Conservation (phyloP, 2,888 invertebrate species). For the Melanophora roralis region DNA sequence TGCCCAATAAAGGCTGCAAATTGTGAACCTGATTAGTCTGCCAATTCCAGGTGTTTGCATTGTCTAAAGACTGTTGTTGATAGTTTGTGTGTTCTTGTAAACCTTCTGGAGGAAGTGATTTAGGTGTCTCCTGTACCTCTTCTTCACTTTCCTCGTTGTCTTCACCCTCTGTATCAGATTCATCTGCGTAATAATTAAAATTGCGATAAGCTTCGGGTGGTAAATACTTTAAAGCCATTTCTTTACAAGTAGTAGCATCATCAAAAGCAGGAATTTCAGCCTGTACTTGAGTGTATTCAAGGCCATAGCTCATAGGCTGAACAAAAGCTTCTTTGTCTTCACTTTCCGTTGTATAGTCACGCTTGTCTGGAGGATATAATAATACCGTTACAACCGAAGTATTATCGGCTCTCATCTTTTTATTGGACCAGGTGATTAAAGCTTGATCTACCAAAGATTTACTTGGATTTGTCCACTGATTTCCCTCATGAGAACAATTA, state of each 20-base stretch:
- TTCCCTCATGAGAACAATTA: slow-evolving; percentile 64
- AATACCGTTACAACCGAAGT: slow-evolving; percentile 94
- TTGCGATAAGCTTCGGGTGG: slow-evolving; percentile 72
- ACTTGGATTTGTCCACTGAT: slow-evolving; percentile 91
- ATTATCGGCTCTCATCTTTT: slow-evolving; percentile 95
- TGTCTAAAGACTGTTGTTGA: not conserved
- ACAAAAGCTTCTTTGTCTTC: slow-evolving; percentile 51
- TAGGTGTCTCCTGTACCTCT: slow-evolving; percentile 24
- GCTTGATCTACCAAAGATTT: slow-evolving; percentile 91
- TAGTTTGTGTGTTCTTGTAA: slow-evolving; percentile 20
- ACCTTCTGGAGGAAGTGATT: not conserved
- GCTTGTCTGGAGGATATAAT: slow-evolving; percentile 89
- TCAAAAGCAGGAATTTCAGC: slow-evolving; percentile 61
- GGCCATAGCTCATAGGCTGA: slow-evolving; percentile 66
- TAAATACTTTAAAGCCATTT: slow-evolving; percentile 71
- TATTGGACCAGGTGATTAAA: slow-evolving; percentile 88
- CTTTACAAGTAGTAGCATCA: slow-evolving; percentile 60
- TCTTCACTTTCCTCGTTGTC: slow-evolving; percentile 57
- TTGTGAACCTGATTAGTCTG: slow-evolving; percentile 1
- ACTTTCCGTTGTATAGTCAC: slow-evolving; percentile 72
- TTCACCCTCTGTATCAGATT: slow-evolving; percentile 66
- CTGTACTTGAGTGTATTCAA: slow-evolving; percentile 66
- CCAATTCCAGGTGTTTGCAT: slow-evolving; percentile 40
- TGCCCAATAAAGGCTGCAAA: not conserved
- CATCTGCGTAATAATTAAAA: slow-evolving; percentile 69